These are phyloP conservation scores for Pseudonaja textilis DNA, from an alignment of 2,113 vertebrate species.

Conservation along the genomic window DNA sequence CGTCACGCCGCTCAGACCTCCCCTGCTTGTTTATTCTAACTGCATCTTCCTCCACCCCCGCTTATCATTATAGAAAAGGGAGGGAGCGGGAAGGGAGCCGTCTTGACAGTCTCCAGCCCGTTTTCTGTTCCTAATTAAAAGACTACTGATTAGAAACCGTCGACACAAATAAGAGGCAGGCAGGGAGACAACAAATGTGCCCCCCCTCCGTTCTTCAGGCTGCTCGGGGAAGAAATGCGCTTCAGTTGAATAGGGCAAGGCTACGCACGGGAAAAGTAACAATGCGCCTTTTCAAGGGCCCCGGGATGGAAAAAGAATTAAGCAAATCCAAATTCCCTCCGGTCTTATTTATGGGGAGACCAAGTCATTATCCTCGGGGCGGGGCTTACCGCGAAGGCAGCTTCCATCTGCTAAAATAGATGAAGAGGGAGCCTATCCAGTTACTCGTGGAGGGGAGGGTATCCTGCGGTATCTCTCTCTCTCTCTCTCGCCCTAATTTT, in stretches of 20 bases:
- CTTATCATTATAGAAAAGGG: neutral
- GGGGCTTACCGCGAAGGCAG: neutral
- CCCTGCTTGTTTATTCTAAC: neutral
- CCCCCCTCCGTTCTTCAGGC: neutral
- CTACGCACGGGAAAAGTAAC: neutral
- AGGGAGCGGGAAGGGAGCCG: fast-evolving
- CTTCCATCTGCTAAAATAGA: neutral
- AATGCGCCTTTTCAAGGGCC: neutral
- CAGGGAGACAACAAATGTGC: neutral
- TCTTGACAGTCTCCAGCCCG: neutral
- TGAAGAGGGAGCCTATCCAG: neutral
- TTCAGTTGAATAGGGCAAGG: too few species aligned
- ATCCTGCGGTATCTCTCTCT: neutral
- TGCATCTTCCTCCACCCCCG: neutral
- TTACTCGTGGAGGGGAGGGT: neutral
- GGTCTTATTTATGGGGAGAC: neutral
- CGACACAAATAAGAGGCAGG: neutral
- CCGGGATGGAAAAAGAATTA: neutral
- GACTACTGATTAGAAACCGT: neutral
- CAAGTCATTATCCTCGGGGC: neutral
- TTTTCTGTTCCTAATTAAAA: neutral
- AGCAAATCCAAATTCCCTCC: neutral
- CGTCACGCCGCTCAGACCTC: neutral
- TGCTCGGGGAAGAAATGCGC: too few species aligned
- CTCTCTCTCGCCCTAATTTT: neutral